Percentiles rank a stretch among this genome's conserved stretches.
Conservation (phyloP, 2,888 invertebrate species). For the Spisula subtruncata region DNA sequence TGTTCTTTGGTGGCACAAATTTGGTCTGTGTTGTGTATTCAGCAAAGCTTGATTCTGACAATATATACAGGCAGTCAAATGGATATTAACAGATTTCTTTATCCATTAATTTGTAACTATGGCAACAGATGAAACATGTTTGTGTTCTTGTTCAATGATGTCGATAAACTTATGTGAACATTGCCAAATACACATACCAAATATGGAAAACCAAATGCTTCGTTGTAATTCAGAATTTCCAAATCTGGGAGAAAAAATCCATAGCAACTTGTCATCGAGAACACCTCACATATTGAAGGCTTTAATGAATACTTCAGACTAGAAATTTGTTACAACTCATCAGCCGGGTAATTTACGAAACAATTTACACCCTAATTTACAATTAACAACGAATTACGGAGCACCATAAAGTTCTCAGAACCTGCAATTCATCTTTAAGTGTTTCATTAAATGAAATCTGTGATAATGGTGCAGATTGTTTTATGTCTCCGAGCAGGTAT, state of each 20-base stretch:
- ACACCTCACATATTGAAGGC: neutral
- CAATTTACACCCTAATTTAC: neutral
- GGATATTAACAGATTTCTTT: too few species aligned
- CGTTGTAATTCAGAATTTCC: too few species aligned
- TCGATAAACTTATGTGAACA: neutral
- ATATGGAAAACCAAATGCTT: neutral
- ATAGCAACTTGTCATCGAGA: neutral
- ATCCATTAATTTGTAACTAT: too few species aligned
- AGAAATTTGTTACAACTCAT: neutral
- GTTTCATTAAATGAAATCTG: slow-evolving; percentile 4
- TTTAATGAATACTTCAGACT: slow-evolving; percentile 3
- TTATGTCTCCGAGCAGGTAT: neutral
- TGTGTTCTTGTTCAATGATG: neutral
- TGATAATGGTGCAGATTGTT: slow-evolving; percentile 1
- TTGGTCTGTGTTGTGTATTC: too few species aligned
- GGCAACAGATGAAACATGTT: neutral
- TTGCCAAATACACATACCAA: neutral
- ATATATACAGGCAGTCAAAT: too few species aligned
- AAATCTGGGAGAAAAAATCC: neutral
- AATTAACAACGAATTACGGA: neutral
- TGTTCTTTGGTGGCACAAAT: too few species aligned
- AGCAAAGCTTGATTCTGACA: too few species aligned
- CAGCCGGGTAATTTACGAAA: neutral
- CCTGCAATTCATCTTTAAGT: neutral
- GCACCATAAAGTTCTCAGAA: neutral